Evolutionary conservation across 2,888 invertebrate species (phyloP).

Genomic region (Calliphora vomitoria): DNA sequence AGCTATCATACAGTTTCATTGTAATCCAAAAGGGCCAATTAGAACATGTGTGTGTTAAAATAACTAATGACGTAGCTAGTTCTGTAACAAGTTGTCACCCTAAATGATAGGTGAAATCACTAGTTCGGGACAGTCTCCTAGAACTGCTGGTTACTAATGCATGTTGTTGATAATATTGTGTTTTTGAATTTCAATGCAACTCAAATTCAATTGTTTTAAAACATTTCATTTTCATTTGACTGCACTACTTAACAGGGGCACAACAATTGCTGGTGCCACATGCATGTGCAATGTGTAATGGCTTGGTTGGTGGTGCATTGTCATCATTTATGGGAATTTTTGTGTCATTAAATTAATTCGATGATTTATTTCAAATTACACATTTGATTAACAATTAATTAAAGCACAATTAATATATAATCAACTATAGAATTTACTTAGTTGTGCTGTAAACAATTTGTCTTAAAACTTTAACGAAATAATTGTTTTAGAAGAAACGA

Average conservation of each 20-base stretch:
- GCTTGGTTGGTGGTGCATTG: slow-evolving; percentile 8
- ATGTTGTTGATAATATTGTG: neutral
- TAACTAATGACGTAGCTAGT: no score
- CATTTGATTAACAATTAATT: slow-evolving; percentile 64
- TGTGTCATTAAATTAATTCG: slow-evolving; percentile 35
- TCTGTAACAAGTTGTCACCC: no score
- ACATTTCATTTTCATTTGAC: slow-evolving; percentile 60
- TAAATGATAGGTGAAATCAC: no score
- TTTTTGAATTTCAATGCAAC: slow-evolving; percentile 41
- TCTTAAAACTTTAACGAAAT: slow-evolving; percentile 41
- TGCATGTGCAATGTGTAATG: slow-evolving; percentile 10
- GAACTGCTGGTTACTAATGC: no score
- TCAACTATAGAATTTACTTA: neutral
- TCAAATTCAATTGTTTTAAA: slow-evolving; percentile 58
- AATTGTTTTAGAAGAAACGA: slow-evolving; percentile 7
- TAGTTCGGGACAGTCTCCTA: no score
- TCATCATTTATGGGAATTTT: slow-evolving; percentile 46
- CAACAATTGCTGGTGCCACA: neutral
- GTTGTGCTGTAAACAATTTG: slow-evolving; percentile 59
- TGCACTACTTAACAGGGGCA: slow-evolving; percentile 46
- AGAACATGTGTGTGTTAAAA: no score
- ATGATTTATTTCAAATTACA: slow-evolving; percentile 39
- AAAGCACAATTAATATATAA: slow-evolving; percentile 50
- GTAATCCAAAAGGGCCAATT: no score
- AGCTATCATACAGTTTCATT: no score